Percentiles rank a stretch among this genome's conserved stretches.
phyloP scores from a whole-genome alignment of 1,140 invertebrate species.

The Zaprionus capensis region DNA sequence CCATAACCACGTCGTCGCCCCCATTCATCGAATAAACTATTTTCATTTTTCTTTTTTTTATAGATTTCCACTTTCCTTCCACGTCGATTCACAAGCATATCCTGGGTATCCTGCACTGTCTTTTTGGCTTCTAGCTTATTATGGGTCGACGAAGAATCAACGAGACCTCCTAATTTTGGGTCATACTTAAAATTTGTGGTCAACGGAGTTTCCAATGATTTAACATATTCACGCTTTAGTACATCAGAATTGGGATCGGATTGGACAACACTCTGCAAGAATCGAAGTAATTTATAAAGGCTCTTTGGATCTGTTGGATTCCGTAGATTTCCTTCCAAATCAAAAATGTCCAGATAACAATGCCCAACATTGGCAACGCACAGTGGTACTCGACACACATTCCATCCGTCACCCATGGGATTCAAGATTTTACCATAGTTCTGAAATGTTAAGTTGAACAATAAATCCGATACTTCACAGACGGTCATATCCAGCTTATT shows the following conservation, averaged over 20 bases:
- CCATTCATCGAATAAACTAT: neutral
- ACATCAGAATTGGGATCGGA: neutral
- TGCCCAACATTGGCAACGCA: constrained; percentile 38
- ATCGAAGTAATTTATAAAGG: constrained; percentile 20
- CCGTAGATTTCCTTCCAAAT: constrained; percentile 47
- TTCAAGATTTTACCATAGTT: constrained; percentile 43
- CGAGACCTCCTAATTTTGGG: neutral
- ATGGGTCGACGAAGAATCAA: neutral
- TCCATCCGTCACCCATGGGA: constrained; percentile 7
- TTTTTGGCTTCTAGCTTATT: neutral
- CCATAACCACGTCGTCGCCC: constrained; percentile 29
- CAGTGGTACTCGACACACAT: constrained; percentile 38
- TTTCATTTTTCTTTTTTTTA: neutral
- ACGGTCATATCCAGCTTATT: neutral
- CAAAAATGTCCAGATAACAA: constrained; percentile 47
- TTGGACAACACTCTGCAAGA: constrained; percentile 17
- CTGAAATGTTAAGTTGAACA: constrained; percentile 46
- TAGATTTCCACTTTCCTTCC: neutral
- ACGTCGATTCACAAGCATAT: neutral
- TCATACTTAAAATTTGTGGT: neutral
- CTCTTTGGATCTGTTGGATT: constrained; percentile 39
- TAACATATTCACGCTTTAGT: neutral
- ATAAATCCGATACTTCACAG: constrained; percentile 21
- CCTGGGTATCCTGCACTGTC: too few species aligned
- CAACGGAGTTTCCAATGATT: neutral